These are phyloP conservation scores for Camponotus vicinus DNA, from an alignment of 1,140 invertebrate genomes.

Conservation along the genomic window DNA sequence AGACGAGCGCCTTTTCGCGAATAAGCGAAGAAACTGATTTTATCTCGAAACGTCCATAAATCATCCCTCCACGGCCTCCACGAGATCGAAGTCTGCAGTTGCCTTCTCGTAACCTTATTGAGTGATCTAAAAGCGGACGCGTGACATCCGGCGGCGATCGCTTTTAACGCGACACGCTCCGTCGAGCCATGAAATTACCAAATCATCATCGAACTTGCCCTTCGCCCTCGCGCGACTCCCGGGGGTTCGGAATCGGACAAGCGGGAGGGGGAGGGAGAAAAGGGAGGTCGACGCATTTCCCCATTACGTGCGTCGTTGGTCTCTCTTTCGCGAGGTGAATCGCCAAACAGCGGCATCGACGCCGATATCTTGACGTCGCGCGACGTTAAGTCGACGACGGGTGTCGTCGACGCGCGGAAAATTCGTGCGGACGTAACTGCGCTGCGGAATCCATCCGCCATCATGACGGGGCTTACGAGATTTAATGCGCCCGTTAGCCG, in stretches of 20 bases:
- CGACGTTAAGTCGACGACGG: slow-evolving; percentile 56
- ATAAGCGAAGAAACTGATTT: slow-evolving; percentile 32
- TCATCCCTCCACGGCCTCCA: neutral
- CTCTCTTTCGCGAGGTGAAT: slow-evolving; percentile 65
- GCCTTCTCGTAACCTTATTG: slow-evolving; percentile 29
- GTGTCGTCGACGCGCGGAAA: slow-evolving; percentile 48
- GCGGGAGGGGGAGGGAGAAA: neutral
- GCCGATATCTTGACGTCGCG: slow-evolving; percentile 34
- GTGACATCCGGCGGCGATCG: slow-evolving; percentile 61
- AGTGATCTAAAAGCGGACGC: slow-evolving; percentile 26
- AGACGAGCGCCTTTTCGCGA: neutral
- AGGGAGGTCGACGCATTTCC: slow-evolving; percentile 59
- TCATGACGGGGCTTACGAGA: slow-evolving; percentile 48
- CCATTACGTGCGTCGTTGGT: slow-evolving; percentile 68
- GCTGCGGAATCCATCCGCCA: slow-evolving; percentile 45
- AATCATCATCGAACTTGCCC: slow-evolving; percentile 67
- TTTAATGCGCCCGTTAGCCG: slow-evolving; percentile 57
- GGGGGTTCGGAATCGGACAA: slow-evolving; percentile 27
- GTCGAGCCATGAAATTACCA: slow-evolving; percentile 76
- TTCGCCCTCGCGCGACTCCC: slow-evolving; percentile 11
- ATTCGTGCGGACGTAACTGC: slow-evolving; percentile 58
- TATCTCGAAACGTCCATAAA: slow-evolving; percentile 28
- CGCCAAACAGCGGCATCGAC: slow-evolving; percentile 52
- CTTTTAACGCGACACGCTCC: slow-evolving; percentile 72
- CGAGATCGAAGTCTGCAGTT: neutral